phyloP scores from a whole-genome alignment of 2,113 vertebrate genomes.

The Paraplagusia blochii region DNA sequence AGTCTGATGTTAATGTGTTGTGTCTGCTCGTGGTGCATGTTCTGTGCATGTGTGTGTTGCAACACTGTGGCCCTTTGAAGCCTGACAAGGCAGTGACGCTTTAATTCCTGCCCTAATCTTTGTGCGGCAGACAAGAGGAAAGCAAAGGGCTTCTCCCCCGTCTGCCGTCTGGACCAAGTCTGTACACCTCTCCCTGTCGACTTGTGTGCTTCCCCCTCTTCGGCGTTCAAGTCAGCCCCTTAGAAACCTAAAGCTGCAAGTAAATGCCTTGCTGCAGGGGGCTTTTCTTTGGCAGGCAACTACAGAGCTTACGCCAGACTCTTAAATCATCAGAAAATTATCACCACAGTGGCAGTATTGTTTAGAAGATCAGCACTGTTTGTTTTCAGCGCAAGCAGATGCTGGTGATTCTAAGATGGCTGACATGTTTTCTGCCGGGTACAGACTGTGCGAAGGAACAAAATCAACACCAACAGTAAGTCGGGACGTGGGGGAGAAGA shows the following conservation, averaged over 20 bases:
- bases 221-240: conserved; percentile 19
- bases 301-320: conserved; percentile 24
- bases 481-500: conserved; percentile 44
- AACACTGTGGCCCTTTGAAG: conserved; percentile 56
- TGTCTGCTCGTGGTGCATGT: conserved; percentile 51
- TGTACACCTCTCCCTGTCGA: conserved; percentile 36
- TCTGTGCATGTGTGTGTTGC: conserved; percentile 52
- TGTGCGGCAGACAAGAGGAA: conserved; percentile 50
- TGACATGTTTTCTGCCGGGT: conserved; percentile 37
- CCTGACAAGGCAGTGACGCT: conserved; percentile 49
- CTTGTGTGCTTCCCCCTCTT: background rate
- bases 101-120: conserved; percentile 69
- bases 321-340: conserved; percentile 34
- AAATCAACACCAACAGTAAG: conserved; percentile 46
- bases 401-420: conserved; percentile 43
- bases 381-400: conserved; percentile 28
- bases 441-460: conserved; percentile 28
- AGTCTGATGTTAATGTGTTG: conserved; percentile 66
- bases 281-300: conserved; percentile 53
- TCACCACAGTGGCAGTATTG: conserved; percentile 45
- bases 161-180: conserved; percentile 61
- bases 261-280: conserved; percentile 49
- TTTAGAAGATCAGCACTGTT: conserved; percentile 25
- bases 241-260: conserved; percentile 38
- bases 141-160: conserved; percentile 39